These are phyloP conservation scores for Lutraria lutraria DNA, from an alignment of 2,888 invertebrate genomes.

Conservation along the genomic window DNA sequence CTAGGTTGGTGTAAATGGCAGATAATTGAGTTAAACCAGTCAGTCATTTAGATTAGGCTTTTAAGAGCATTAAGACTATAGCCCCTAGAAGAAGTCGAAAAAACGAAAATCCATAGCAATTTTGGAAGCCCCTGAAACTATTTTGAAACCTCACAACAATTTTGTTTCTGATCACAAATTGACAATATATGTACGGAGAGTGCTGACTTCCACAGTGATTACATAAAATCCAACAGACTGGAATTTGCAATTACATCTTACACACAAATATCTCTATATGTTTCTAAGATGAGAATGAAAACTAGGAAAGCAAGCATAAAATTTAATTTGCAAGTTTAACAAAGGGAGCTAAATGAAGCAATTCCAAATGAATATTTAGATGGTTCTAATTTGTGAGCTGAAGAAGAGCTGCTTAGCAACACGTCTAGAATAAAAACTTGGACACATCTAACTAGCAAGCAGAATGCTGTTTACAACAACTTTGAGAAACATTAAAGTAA, in stretches of 20 bases:
- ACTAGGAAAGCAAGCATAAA: not conserved
- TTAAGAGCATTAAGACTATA: slow-evolving; percentile 11
- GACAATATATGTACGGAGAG: slow-evolving; percentile 1
- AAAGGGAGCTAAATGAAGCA: slow-evolving; percentile 24
- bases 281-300: not conserved
- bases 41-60: slow-evolving; percentile 18
- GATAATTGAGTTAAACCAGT: slow-evolving; percentile 34
- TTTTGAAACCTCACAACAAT: slow-evolving; percentile 9
- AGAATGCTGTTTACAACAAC: not conserved
- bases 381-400: not conserved
- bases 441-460: slow-evolving; percentile 11
- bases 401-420: not conserved
- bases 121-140: slow-evolving; percentile 25
- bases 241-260: slow-evolving; percentile 2
- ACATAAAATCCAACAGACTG: not conserved
- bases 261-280: not conserved
- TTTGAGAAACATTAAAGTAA: not conserved
- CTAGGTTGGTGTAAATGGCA: slow-evolving; percentile 14
- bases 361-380: not conserved
- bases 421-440: not conserved
- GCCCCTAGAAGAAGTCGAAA: not conserved
- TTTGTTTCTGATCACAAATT: slow-evolving; percentile 11
- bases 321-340: slow-evolving; percentile 23
- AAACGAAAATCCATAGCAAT: slow-evolving; percentile 2
- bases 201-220: not conserved